Percentiles rank a stretch among this genome's conserved stretches.
Evolutionary conservation across 2,888 invertebrate genomes (phyloP).

Genomic region (Cabera pusaria): DNA sequence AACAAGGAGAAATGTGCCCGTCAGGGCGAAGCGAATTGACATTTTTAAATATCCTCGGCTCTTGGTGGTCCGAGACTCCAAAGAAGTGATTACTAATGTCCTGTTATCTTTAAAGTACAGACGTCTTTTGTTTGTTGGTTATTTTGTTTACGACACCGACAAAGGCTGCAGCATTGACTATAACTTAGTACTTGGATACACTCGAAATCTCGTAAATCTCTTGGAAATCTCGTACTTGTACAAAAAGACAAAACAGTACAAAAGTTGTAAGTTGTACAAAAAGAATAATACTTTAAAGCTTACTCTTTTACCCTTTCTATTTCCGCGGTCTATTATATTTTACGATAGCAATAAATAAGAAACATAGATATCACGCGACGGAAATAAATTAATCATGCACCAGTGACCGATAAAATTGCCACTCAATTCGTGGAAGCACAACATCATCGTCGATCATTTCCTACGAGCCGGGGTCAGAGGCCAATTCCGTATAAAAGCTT

Average conservation of each 20-base stretch:
- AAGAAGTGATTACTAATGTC: slow-evolving; percentile 4
- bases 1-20: slow-evolving; percentile 49
- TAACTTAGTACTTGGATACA: too few relatives aligned
- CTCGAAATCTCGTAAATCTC: too few relatives aligned
- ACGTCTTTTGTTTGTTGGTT: slow-evolving; percentile 4
- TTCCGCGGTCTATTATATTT: too few relatives aligned
- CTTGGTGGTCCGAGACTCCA: slow-evolving; percentile 21
- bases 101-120: neutral
- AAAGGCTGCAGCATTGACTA: too few relatives aligned
- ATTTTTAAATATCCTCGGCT: slow-evolving; percentile 28
- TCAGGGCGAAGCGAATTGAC: slow-evolving; percentile 41
- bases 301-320: too few relatives aligned
- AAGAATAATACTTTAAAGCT: too few relatives aligned
- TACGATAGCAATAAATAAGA: too few relatives aligned
- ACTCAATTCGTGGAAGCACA: slow-evolving; percentile 42
- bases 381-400: slow-evolving; percentile 15
- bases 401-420: slow-evolving; percentile 28
- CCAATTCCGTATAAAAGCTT: slow-evolving; percentile 51
- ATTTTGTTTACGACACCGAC: slow-evolving; percentile 6
- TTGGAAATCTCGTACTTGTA: too few relatives aligned
- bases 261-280: too few relatives aligned
- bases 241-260: too few relatives aligned
- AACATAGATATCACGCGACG: slow-evolving; percentile 5
- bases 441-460: slow-evolving; percentile 41
- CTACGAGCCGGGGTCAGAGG: slow-evolving; percentile 54